A percentile compares a stretch with the other conserved stretches of the same genome.
These are phyloP conservation scores for Alectura lathami DNA, from an alignment of 2,113 vertebrate genomes.

Conservation along the genomic window DNA sequence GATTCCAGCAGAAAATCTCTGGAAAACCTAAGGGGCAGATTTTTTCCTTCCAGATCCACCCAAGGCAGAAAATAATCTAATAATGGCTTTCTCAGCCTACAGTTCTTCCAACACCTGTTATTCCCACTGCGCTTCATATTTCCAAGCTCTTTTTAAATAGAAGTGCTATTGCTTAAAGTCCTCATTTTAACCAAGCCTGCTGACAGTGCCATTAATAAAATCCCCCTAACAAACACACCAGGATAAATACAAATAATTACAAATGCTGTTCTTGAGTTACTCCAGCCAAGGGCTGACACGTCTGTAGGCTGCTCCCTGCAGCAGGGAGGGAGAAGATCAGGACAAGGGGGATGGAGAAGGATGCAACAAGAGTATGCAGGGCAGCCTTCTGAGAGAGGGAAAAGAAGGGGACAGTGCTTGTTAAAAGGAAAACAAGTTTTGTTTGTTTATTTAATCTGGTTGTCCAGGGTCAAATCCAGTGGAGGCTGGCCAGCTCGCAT, in stretches of 20 bases:
- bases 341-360: not conserved
- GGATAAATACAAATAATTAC: slow-evolving; percentile 1
- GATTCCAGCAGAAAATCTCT: not conserved
- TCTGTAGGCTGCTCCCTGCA: not conserved
- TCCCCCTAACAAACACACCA: not conserved
- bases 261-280: not conserved
- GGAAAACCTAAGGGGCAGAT: not conserved
- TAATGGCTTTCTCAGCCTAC: not conserved
- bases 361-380: not conserved
- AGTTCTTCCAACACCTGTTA: slow-evolving; percentile 13
- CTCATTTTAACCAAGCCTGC: not conserved
- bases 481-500: slow-evolving; percentile 9
- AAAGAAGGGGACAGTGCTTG: not conserved
- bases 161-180: not conserved
- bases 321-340: not conserved
- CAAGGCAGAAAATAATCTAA: slow-evolving; percentile 15
- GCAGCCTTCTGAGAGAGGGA: not conserved
- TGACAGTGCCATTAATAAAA: not conserved
- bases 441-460: not conserved
- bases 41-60: not conserved
- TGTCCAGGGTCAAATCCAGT: not conserved
- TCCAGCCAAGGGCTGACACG: not conserved
- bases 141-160: not conserved
- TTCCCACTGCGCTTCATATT: slow-evolving; percentile 18
- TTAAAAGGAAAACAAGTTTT: not conserved